Evolutionary conservation across 2,888 invertebrate species (phyloP).

Genomic region (Exocentrus adspersus): DNA sequence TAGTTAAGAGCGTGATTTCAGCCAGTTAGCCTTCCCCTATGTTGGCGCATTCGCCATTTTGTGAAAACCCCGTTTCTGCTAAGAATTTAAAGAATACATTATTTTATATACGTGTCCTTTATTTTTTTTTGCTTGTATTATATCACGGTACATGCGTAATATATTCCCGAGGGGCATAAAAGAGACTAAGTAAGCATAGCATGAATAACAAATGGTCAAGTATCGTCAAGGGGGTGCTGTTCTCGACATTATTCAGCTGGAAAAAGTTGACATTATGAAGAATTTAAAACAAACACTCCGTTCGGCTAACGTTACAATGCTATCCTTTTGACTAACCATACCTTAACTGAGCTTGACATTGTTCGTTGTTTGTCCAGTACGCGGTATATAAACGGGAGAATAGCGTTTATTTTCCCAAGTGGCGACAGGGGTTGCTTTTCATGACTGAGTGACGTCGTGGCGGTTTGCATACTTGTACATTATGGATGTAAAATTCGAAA

Average conservation of each 20-base stretch:
- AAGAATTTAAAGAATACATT: too few species aligned
- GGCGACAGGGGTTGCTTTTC: neutral
- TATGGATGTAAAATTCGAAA: too few species aligned
- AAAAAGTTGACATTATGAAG: conserved; percentile 15
- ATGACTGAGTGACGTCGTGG: too few species aligned
- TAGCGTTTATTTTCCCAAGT: neutral
- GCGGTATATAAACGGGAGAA: conserved; percentile 4
- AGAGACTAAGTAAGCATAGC: neutral
- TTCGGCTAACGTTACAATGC: neutral
- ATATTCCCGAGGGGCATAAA: conserved; percentile 2
- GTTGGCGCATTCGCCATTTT: too few species aligned
- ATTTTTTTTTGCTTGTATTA: neutral
- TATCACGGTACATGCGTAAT: neutral
- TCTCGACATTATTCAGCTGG: neutral
- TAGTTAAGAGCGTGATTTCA: too few species aligned
- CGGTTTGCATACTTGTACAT: too few species aligned
- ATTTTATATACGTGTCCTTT: too few species aligned
- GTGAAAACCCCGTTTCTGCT: too few species aligned
- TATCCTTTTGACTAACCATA: conserved; percentile 1
- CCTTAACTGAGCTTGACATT: neutral
- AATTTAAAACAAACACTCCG: neutral
- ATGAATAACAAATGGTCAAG: conserved; percentile 1
- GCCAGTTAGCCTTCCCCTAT: too few species aligned
- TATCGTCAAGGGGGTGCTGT: neutral
- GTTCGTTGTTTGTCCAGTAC: conserved; percentile 7